Conservation (phyloP, 2,888 invertebrate genomes). For the Caenorhabditis becei region DNA sequence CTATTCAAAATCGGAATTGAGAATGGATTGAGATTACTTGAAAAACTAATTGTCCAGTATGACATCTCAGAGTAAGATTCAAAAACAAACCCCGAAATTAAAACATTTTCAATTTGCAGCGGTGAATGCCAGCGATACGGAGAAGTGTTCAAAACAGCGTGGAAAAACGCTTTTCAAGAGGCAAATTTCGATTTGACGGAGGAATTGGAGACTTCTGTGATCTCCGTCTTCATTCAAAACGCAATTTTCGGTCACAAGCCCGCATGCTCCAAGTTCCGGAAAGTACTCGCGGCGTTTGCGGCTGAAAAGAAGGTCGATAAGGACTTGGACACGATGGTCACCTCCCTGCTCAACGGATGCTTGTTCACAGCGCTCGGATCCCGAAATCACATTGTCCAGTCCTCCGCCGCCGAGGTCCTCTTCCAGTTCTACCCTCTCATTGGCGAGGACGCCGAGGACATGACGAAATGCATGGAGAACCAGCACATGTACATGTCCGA, state of each 20-base stretch:
- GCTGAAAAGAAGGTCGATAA: conserved; percentile 27
- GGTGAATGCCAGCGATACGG: conserved; percentile 49
- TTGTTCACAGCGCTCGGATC: conserved; percentile 33
- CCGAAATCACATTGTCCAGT: conserved; percentile 45
- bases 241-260: conserved; percentile 42
- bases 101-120: no score
- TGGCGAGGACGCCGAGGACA: conserved; percentile 36
- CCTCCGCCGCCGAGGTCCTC: conserved; percentile 38
- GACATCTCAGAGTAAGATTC: conserved; percentile 26
- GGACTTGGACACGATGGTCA: conserved; percentile 36
- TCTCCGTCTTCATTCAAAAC: conserved; percentile 17
- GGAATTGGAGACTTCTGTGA: conserved; percentile 40
- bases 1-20: conserved; percentile 45
- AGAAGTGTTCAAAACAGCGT: conserved; percentile 41
- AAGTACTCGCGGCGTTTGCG: conserved; percentile 32
- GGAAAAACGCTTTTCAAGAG: conserved; percentile 36
- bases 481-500: conserved; percentile 44
- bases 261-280: conserved; percentile 25
- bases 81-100: not conserved
- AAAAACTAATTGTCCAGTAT: conserved; percentile 39
- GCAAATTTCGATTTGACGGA: conserved; percentile 40
- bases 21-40: conserved; percentile 26
- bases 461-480: conserved; percentile 22
- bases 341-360: conserved; percentile 36
- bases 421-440: conserved; percentile 60